These are phyloP conservation scores for Phragmatobia fuliginosa DNA, from an alignment of 2,888 invertebrate species.

Conservation along the genomic window DNA sequence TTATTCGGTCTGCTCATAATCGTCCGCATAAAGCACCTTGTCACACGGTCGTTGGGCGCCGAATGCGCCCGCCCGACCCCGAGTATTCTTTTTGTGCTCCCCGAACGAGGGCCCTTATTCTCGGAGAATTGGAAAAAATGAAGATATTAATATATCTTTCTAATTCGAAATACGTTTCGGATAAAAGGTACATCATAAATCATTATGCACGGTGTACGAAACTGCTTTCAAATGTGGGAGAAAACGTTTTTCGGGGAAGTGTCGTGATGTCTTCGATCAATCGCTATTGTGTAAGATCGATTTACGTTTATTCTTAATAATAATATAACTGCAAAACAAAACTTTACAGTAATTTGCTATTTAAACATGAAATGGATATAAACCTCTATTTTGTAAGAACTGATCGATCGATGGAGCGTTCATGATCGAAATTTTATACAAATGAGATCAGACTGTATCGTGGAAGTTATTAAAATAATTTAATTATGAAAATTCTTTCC, in stretches of 20 bases:
- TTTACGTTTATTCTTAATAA: background rate
- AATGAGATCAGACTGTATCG: background rate
- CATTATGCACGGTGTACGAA: slow-evolving; percentile 76
- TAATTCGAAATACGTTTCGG: slow-evolving; percentile 86
- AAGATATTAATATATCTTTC: slow-evolving; percentile 87
- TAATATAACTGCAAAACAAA: background rate
- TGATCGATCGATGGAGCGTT: background rate
- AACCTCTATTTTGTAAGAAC: background rate
- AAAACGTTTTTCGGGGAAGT: slow-evolving; percentile 78
- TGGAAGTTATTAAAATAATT: background rate
- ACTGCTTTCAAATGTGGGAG: slow-evolving; percentile 77
- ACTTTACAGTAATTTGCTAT: background rate
- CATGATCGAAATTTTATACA: background rate
- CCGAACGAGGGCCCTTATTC: slow-evolving; percentile 79
- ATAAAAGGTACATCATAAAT: slow-evolving; percentile 84
- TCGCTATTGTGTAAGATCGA: slow-evolving; percentile 61
- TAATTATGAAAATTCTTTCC: background rate
- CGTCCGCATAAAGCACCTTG: slow-evolving; percentile 86
- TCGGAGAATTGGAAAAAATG: slow-evolving; percentile 85
- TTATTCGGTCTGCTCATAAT: slow-evolving; percentile 85
- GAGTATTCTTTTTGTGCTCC: slow-evolving; percentile 80
- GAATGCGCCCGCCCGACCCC: slow-evolving; percentile 79
- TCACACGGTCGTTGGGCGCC: slow-evolving; percentile 86
- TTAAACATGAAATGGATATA: too few species aligned
- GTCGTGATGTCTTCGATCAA: slow-evolving; percentile 69